Base-by-base conservation (phyloP, 2,888 invertebrate genomes). In the Galerucella nymphaeae region DNA sequence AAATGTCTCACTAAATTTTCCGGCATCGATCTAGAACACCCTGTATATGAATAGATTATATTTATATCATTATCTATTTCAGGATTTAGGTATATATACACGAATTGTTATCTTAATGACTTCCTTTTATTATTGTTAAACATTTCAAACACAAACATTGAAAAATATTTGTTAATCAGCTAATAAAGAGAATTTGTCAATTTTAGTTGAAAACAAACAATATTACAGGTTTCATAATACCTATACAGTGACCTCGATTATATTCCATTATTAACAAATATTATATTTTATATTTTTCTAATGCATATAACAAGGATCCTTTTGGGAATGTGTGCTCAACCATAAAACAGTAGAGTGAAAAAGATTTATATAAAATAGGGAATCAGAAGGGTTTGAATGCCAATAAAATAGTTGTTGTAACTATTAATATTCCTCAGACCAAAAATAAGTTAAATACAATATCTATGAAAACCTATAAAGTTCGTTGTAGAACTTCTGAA, bases 121-220 rank as follows among this genome's bases (percentile, higher is more conserved):
- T 62, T 62, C 61, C 61, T 62, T 41, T 62, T 62, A 42, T 62
- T 42, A 41, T 62, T 59, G 18, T 59, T 59, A 16, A 9, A 10
- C 23, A 59, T 9, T 62, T 42, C n/a, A 41, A 62, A 42, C 10
- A 6, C 41, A 62, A 62, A 62, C 41, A 62, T 42, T 62, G 18
- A n/a, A 53, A 53, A 62, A 62, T 62, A 38, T 62, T 41, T 62
- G 61, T 62, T 62, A 42, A 62, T 62, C 61, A 41, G 42, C 30
- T 16, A 42, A 16, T 42, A 62, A 62, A 62, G 18, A 62, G 42
- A 62, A 62, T 41, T 42, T 16, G 14, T 16, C n/a, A 62, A 42
- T 62, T 61, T 18, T 62, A 14, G 61, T 18, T 18, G 38, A 10
- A 62, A 62, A 42, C 42, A 62, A 62, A 62, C 61, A 62, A 18